Percentiles rank a stretch among this genome's conserved stretches.
phyloP scores from a whole-genome alignment of 92 coral and sea anemone species.

The Phenganax subtilis region DNA sequence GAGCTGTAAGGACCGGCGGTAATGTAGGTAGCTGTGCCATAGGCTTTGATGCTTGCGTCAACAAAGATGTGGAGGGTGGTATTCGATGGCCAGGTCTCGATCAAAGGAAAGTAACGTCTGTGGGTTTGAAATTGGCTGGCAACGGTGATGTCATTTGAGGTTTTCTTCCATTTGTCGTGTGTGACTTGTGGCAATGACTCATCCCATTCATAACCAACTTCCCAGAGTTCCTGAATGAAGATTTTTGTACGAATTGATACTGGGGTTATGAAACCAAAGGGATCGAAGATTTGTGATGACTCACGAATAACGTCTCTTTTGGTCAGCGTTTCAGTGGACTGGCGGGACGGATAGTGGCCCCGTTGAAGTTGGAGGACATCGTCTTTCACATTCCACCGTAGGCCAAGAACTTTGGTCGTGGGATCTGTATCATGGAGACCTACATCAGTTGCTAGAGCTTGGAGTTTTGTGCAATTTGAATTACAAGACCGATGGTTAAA shows the following conservation, averaged over 20 bases:
- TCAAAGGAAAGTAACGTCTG: no score
- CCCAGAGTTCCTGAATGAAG: constrained; percentile 21
- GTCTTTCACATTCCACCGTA: constrained; percentile 27
- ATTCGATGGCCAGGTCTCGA: no score
- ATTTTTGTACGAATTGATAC: no score
- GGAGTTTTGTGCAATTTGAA: constrained; percentile 40
- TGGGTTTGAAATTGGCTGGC: no score
- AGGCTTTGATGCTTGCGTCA: no score
- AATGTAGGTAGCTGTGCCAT: no score
- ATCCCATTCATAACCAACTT: constrained; percentile 1
- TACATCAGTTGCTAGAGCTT: constrained; percentile 24
- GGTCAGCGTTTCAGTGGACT: not conserved
- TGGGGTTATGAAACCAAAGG: no score
- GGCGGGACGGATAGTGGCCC: no score
- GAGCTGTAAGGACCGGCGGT: no score
- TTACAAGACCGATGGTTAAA: constrained; percentile 53
- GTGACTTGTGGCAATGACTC: not conserved
- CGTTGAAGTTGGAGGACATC: constrained; percentile 23
- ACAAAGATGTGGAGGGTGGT: no score
- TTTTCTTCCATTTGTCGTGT: not conserved
- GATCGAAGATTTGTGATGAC: no score
- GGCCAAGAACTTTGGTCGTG: constrained; percentile 29
- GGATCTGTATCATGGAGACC: constrained; percentile 28
- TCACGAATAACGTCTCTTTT: not conserved
- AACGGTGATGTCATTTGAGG: not conserved